These are phyloP conservation scores for Bergia puertoricense DNA, from an alignment of 92 coral and sea anemone species.

Conservation along the genomic window DNA sequence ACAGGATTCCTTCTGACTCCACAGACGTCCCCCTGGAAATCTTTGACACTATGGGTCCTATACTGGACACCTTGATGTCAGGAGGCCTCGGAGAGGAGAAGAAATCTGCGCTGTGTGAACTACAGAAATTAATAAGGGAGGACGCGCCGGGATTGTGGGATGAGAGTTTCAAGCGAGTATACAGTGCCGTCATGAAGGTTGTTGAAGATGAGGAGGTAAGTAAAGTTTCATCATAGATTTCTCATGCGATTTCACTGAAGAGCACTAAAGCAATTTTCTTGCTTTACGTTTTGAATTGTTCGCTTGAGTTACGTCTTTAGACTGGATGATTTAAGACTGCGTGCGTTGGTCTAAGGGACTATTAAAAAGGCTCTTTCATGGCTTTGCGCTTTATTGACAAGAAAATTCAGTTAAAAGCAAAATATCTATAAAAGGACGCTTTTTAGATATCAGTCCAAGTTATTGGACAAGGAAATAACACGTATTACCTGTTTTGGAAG, in stretches of 20 bases:
- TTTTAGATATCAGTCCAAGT: no score
- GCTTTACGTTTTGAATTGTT: neutral
- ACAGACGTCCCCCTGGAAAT: slow-evolving; percentile 58
- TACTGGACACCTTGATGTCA: slow-evolving; percentile 75
- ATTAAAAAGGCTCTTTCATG: no score
- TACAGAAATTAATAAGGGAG: slow-evolving; percentile 86
- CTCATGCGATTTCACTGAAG: neutral
- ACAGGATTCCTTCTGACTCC: neutral
- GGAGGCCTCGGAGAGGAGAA: slow-evolving; percentile 81
- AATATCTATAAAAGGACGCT: no score
- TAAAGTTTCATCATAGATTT: no score
- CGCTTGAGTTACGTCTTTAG: neutral
- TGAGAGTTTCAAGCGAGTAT: slow-evolving; percentile 63
- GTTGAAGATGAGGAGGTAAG: slow-evolving; percentile 92
- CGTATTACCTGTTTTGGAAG: no score
- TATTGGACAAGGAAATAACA: no score
- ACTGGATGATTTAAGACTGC: no score
- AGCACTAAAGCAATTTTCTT: neutral
- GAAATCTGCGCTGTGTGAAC: slow-evolving; percentile 81
- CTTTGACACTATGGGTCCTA: slow-evolving; percentile 61
- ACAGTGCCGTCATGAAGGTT: slow-evolving; percentile 74
- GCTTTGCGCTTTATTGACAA: no score
- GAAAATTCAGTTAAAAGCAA: no score
- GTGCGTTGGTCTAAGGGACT: no score
- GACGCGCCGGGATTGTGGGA: slow-evolving; percentile 87